A percentile compares a stretch with the other conserved stretches of the same genome.
Conservation (phyloP, 30 jellyfish, hydroid and myxozoan species). For the Hydra vulgaris region DNA sequence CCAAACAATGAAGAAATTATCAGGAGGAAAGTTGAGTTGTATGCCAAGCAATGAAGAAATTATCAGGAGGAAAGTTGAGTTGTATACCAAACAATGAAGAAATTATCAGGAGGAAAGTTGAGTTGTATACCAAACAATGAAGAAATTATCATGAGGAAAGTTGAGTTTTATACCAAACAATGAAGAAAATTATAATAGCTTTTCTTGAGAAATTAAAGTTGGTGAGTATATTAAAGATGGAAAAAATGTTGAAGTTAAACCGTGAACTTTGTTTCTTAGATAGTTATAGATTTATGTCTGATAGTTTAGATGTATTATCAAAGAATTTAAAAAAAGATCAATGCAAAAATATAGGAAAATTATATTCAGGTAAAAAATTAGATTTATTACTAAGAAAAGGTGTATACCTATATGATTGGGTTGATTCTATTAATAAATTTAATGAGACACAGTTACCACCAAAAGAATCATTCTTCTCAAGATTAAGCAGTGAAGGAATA, state of each 20-base stretch:
- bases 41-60: conserved; percentile 6
- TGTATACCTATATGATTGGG: conserved; percentile 49
- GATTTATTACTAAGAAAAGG: conserved; percentile 39
- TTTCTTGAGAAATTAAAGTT: not conserved
- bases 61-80: not conserved
- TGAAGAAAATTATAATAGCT: conserved; percentile 4
- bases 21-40: too few species aligned
- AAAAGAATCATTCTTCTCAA: conserved; percentile 18
- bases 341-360: not conserved
- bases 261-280: not conserved
- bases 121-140: not conserved
- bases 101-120: not conserved
- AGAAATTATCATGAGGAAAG: not conserved
- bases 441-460: conserved; percentile 27
- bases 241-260: not conserved
- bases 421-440: conserved; percentile 35
- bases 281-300: not conserved
- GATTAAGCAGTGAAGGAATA: not conserved
- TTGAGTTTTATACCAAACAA: not conserved
- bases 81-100: not conserved
- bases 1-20: too few species aligned
- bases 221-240: not conserved
- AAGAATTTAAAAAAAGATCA: not conserved
- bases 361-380: not conserved
- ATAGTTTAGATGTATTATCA: not conserved